Base-by-base conservation (phyloP, 2,113 vertebrate species). In the Callospermophilus lateralis region DNA sequence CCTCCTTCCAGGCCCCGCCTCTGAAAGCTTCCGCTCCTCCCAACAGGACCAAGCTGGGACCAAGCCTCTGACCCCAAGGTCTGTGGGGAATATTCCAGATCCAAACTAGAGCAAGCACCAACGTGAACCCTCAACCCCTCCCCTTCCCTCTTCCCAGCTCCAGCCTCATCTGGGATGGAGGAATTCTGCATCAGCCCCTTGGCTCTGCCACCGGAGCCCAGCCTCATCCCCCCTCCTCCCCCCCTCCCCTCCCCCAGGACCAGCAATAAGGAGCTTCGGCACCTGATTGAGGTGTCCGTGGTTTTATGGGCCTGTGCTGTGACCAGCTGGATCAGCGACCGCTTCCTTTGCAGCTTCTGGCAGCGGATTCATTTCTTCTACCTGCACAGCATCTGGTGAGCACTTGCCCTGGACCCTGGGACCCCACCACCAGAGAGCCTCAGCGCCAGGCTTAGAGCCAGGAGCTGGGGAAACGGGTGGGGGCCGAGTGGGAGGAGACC, bases 341-440 rank as follows among this genome's bases (percentile, higher is more conserved):
- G 99, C 0, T 98, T 99, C 42, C 98, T 99, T 77, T 99, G 99
- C 30, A 98, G 98, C 68, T 98, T 99, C 97, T 99, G 99, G 99
- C 99, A 99, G 84, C 97, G 89, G 30, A 94, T 99, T 45, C 98
- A 99, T 98, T 99, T 99, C 97, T 99, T 98, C 97, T 99, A 99
- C 98, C 97, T 99, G 70, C 99, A 99, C 34, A 99, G 99, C 93
- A 98, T 99, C 97, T 99, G 99, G 99, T 99, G 98, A 98, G 99
- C 42, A 26, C n/a, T 26, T 16, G 2, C 0, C 67, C 86, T 34
- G 8, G 37, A 34, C 22, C 32, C 53, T 2, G 79, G 20, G 51
- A 24, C 26, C 16, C 26, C 20, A 8, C 13, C 20, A 10, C 17
- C 53, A 79, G 76, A 58, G 45, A 58, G 10, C 48, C 67, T 61